Base-by-base conservation (phyloP, 2,888 invertebrate genomes). In the Scaptomyza flava region DNA sequence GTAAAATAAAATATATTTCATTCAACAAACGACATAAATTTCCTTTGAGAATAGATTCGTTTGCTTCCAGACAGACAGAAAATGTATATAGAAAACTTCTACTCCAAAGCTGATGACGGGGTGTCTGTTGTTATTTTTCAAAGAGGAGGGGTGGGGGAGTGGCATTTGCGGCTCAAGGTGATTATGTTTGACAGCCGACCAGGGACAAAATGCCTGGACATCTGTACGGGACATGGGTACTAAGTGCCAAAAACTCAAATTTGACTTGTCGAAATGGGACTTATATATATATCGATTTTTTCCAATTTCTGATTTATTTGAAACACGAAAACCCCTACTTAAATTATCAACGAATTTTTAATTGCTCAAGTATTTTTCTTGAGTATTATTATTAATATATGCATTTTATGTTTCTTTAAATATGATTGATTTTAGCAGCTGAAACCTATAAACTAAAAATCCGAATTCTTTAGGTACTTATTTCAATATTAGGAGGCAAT, bases 111-210 rank as follows among this genome's bases (percentile, higher is more conserved):
- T 52, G 66, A 50, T 34, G 71, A 59, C 71, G 64, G 82, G 76
- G 76, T 68, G 74, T 57, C 45, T 45, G 52, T 46, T 33, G 34
- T 23, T 34, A 17, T 50, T 54, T 48, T 52, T 45, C 46, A 63
- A 12, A 8, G 38, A 3, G 1, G 8, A 1, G 17, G 17, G 17
- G 17, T 1, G 8, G 38, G 17, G 8, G 6, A 1, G 12, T 45
- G 68, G 50, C 54, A 60, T 46, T 67, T 69, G 75, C 58, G 72
- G 63, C 68, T 69, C 78, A 74, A 89, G 85, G 85, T 85, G 89
- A 89, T 85, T 85, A 86, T 72, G 69, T 78, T 86, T 85, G 89
- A 85, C 85, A 85, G 89, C 72, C 89, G 84, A 68, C 73, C 74
- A 74, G 85, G 89, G 89, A 89, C 83, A 77, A 68, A 12, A 43